Conservation (phyloP, 53 echinoderm and acorn worm species). For the Zoroaster sp. region DNA sequence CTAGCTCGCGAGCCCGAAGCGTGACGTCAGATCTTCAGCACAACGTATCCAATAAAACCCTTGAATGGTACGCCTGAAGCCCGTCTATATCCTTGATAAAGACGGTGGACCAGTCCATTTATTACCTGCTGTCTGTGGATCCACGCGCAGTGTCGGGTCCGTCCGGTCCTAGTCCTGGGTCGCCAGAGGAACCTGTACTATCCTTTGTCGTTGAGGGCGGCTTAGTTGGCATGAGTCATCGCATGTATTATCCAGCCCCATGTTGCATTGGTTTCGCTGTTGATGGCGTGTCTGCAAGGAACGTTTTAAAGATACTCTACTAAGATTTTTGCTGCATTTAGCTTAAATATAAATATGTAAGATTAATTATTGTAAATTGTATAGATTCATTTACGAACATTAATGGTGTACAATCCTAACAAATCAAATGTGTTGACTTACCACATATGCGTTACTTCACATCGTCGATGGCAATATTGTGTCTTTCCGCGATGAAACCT, state of each 20-base stretch:
- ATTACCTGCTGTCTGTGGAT: conserved; percentile 12
- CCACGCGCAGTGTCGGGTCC: conserved; percentile 5
- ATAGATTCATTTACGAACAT: too few relatives aligned
- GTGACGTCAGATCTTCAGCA: too few relatives aligned
- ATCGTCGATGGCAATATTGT: conserved; percentile 83
- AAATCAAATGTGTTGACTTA: too few relatives aligned
- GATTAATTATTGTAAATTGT: too few relatives aligned
- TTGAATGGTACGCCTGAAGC: too few relatives aligned
- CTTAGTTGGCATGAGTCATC: neutral
- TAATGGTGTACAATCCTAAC: too few relatives aligned
- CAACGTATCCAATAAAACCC: too few relatives aligned
- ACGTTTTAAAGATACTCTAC: neutral
- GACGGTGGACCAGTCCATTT: too few relatives aligned
- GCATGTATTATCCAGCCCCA: neutral
- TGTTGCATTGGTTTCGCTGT: neutral
- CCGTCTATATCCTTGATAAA: too few relatives aligned
- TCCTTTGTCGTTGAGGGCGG: neutral
- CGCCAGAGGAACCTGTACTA: neutral
- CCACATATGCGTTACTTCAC: conserved; percentile 64
- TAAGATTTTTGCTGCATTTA: neutral
- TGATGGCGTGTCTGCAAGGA: neutral
- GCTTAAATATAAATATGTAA: too few relatives aligned
- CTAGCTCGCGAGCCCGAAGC: too few relatives aligned
- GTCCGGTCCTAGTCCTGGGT: neutral
- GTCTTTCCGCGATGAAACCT: conserved; percentile 69